Percentiles rank a stretch among this genome's conserved stretches.
Evolutionary conservation across 1,140 invertebrate genomes (phyloP).

Genomic region (Drosophila carrolli): DNA sequence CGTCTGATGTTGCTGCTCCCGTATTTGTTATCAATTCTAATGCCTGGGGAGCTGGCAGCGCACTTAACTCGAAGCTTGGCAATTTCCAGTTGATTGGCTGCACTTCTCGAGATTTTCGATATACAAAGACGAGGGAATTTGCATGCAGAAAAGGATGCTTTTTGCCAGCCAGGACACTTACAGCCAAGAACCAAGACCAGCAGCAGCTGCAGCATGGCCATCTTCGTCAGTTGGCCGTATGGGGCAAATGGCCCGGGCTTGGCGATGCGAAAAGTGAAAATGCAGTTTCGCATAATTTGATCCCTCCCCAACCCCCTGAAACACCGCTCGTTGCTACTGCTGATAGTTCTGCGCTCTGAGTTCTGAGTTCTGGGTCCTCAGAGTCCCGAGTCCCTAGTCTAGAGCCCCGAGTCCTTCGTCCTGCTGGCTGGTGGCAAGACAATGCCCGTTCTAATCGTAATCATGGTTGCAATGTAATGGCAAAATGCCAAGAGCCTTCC

Average conservation of each 20-base stretch:
- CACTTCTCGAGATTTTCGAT: conserved; percentile 81
- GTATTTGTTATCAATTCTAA: conserved; percentile 52
- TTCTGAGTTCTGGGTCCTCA: conserved; percentile 12
- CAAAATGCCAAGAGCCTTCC: conserved; percentile 54
- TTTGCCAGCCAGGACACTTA: conserved; percentile 27
- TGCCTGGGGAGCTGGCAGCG: conserved; percentile 31
- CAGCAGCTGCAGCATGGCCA: conserved; percentile 48
- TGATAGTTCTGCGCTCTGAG: conserved; percentile 32
- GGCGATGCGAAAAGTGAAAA: conserved; percentile 61
- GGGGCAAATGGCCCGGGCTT: conserved; percentile 54
- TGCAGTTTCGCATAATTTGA: conserved; percentile 79
- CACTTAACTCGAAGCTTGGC: conserved; percentile 69
- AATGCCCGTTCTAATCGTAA: conserved; percentile 64
- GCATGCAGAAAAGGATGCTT: conserved; percentile 52
- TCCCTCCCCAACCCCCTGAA: conserved; percentile 27
- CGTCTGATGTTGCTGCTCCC: conserved; percentile 20
- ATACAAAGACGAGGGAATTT: conserved; percentile 68
- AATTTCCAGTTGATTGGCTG: conserved; percentile 83
- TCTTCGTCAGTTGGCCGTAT: conserved; percentile 54
- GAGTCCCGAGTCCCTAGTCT: neutral
- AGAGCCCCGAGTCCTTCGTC: conserved; percentile 4
- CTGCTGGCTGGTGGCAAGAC: conserved; percentile 53
- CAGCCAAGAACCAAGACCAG: conserved; percentile 5
- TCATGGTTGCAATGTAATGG: conserved; percentile 70
- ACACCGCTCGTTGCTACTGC: conserved; percentile 27